These are phyloP conservation scores for Pseudonaja textilis DNA, from an alignment of 2,113 vertebrate genomes.

Conservation along the genomic window DNA sequence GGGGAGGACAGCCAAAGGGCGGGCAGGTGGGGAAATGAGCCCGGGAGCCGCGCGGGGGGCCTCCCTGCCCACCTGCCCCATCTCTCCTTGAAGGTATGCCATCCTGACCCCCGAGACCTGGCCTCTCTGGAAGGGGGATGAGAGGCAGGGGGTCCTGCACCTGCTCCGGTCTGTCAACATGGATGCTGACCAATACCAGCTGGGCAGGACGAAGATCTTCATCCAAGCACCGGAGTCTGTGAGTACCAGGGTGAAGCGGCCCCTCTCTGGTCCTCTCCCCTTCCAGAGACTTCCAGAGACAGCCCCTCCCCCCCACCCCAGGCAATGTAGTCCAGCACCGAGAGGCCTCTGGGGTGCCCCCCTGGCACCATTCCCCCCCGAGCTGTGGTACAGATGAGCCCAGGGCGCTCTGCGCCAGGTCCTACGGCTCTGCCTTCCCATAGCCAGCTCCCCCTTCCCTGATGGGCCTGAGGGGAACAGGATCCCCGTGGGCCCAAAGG, in stretches of 20 bases:
- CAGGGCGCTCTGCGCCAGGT: neutral
- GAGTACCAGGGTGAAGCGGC: conserved; percentile 50
- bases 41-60: no score
- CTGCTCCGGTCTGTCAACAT: conserved; percentile 91
- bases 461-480: neutral
- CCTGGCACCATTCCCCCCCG: neutral
- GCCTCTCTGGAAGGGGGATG: conserved; percentile 92
- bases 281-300: neutral
- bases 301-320: neutral
- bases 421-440: neutral
- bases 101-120: conserved; percentile 96
- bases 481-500: neutral
- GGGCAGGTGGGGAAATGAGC: neutral
- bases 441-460: neutral
- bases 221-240: conserved; percentile 97
- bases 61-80: no score
- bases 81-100: conserved; percentile 79
- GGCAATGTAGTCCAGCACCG: no score
- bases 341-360: neutral
- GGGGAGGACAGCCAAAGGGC: neutral
- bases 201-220: conserved; percentile 90
- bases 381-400: neutral
- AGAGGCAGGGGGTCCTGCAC: conserved; percentile 92
- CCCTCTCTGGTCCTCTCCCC: neutral
- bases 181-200: conserved; percentile 95